Percentiles rank a stretch among this genome's conserved stretches.
Conservation (phyloP, 1,140 invertebrate species). For the Bombus haemorrhoidalis region DNA sequence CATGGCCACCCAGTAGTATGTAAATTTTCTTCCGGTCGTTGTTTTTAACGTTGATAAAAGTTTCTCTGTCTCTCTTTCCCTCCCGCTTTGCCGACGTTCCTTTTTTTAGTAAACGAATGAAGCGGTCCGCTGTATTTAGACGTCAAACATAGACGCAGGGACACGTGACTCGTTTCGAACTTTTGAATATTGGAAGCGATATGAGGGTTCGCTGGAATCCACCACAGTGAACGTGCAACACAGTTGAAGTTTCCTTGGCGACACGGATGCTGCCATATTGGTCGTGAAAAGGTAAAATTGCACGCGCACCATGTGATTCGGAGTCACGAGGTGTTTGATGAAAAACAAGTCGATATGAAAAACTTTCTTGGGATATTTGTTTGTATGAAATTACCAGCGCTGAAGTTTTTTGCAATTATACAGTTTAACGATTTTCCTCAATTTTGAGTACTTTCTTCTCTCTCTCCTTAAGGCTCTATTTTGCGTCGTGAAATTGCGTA, state of each 20-base stretch:
- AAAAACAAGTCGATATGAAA: too few relatives aligned
- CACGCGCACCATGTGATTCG: too few relatives aligned
- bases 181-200: constrained; percentile 2
- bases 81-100: background rate
- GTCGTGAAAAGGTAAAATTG: too few relatives aligned
- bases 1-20: background rate
- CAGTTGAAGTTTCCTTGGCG: background rate
- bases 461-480: too few relatives aligned
- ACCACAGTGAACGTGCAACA: background rate
- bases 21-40: background rate
- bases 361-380: too few relatives aligned
- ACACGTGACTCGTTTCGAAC: background rate
- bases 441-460: too few relatives aligned
- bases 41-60: background rate
- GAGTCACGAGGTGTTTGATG: too few relatives aligned
- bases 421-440: too few relatives aligned
- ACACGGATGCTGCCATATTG: too few relatives aligned
- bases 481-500: too few relatives aligned
- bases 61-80: background rate
- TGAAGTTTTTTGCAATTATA: too few relatives aligned
- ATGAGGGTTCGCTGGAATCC: background rate
- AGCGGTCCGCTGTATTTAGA: constrained; percentile 6
- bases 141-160: background rate
- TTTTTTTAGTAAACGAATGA: background rate
- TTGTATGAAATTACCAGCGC: too few relatives aligned